Base-by-base conservation (phyloP, 2,113 vertebrate species). In the Phaethornis superciliosus region DNA sequence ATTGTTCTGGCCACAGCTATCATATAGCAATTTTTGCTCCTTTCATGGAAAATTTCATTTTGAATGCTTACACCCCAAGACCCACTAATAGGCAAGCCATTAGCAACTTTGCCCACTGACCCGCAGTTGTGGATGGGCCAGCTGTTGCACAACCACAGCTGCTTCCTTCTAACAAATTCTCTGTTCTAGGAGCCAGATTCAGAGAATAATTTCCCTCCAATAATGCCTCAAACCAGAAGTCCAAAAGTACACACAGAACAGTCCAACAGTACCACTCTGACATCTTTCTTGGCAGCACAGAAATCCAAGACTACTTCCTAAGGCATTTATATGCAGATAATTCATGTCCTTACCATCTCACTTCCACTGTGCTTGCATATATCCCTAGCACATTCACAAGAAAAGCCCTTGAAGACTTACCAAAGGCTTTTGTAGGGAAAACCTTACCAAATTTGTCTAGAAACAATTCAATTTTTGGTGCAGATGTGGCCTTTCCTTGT, bases 301-400 rank as follows among this genome's bases (percentile, higher is more conserved):
- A 32, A 72, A 69, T 55, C 30, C 13, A 44, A 37, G 51, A 68
- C 8, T 69, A 21, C 18, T 69, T 88, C 14, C 44, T 55, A 63
- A 59, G 18, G 32, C 12, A 63, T 16, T 24, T 35, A 21, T 21
- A 35, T 17, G 8, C 22, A 54, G 7, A 62, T 15, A 74, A 54
- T 51, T 75, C 58, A 20, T 64, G 21, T 23, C 30, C 30, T 44
- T 78, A 40, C 8, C 2, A 0, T 77, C 86, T 79, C 32, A 52
- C 10, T 2, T 20, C 1, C 13, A 40, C 9, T 46, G 13, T 67
- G 16, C 12, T 59, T 46, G 30, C 18, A 56, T 4, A 3, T 32
- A 20, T 30, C 33, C 56, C 12, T 83, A 51, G 63, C 6, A 40
- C 3, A 28, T 2, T 1, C 1, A 0, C 2, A 27, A 16, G 68